phyloP scores from a whole-genome alignment of 2,888 invertebrate genomes.

The Drosophila cognata region DNA sequence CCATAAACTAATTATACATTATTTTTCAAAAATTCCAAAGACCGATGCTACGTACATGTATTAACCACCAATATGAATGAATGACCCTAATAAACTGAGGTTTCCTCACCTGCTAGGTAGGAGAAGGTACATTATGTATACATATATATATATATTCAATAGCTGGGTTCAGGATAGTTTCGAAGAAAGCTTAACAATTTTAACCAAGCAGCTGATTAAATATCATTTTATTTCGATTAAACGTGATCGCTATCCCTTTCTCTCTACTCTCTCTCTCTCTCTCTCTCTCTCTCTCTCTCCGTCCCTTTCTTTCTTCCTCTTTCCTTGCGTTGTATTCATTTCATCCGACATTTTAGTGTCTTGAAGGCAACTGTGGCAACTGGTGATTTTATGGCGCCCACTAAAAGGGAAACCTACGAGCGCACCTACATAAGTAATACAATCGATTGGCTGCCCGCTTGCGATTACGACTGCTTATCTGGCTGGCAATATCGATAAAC shows the following conservation, averaged over 20 bases:
- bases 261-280: neutral
- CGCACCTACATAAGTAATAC: conserved; percentile 49
- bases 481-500: conserved; percentile 74
- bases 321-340: neutral
- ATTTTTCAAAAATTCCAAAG: too few species aligned
- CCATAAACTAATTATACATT: too few species aligned
- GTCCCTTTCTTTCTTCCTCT: fast-evolving
- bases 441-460: conserved; percentile 34
- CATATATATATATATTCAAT: neutral
- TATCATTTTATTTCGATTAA: neutral
- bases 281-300: neutral
- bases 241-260: neutral
- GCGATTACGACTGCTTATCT: conserved; percentile 68
- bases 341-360: conserved; percentile 8
- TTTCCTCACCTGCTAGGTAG: too few species aligned
- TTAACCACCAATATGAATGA: too few species aligned
- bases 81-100: too few species aligned
- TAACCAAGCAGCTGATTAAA: neutral
- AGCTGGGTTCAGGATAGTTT: neutral
- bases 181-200: neutral
- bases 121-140: too few species aligned
- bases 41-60: too few species aligned
- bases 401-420: conserved; percentile 76
- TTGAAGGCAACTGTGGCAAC: conserved; percentile 20
- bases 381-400: conserved; percentile 65